Conservation (phyloP, 2,797 vertebrate species). For the Coccyzus lansbergi region DNA sequence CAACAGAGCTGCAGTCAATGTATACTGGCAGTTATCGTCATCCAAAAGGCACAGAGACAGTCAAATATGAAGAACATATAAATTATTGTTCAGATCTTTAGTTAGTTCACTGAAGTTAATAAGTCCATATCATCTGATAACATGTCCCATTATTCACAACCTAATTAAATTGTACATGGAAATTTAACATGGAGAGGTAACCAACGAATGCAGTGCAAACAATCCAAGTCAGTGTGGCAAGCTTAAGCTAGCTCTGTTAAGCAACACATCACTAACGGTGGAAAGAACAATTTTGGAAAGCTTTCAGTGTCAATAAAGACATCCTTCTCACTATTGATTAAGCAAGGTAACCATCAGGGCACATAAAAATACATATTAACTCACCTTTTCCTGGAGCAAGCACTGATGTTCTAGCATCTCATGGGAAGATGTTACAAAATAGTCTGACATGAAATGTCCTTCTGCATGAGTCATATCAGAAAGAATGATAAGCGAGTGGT, state of each 20-base stretch:
- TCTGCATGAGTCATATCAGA: background rate
- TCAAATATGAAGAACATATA: conserved; percentile 9
- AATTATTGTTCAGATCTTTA: background rate
- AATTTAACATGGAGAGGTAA: conserved; percentile 34
- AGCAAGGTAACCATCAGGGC: background rate
- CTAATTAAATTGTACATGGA: conserved; percentile 17
- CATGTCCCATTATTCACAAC: background rate
- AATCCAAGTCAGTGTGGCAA: background rate
- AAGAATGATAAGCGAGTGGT: conserved; percentile 16
- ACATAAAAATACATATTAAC: background rate
- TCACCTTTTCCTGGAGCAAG: conserved; percentile 61
- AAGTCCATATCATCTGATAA: conserved; percentile 1
- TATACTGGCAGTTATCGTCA: background rate
- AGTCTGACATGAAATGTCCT: background rate
- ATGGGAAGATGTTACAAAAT: conserved; percentile 63
- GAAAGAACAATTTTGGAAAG: conserved; percentile 36
- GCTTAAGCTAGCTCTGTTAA: conserved; percentile 35
- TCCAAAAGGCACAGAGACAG: background rate
- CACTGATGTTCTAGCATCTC: conserved; percentile 6
- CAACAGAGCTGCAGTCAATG: background rate
- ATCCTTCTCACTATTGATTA: conserved; percentile 39
- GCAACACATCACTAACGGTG: background rate
- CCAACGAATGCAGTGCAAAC: background rate
- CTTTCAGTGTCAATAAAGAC: background rate
- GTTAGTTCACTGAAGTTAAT: background rate